These are phyloP conservation scores for Siniperca chuatsi DNA, from an alignment of 2,113 vertebrate genomes.

Conservation along the genomic window DNA sequence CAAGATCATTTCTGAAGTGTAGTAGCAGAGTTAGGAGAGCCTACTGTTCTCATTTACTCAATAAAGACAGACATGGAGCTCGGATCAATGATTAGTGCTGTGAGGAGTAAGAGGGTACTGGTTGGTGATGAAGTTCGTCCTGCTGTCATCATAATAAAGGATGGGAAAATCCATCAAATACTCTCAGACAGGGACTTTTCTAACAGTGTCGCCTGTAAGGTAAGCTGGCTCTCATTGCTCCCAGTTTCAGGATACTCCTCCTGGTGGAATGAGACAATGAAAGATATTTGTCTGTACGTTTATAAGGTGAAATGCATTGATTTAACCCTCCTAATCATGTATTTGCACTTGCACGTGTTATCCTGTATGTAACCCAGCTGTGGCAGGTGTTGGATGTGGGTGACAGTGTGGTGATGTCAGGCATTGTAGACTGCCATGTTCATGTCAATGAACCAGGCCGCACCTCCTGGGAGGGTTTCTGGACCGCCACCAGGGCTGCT, in stretches of 20 bases:
- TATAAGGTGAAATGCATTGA: background rate
- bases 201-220: slow-evolving; percentile 68
- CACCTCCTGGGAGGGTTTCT: slow-evolving; percentile 87
- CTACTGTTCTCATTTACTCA: background rate
- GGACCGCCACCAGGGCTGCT: slow-evolving; percentile 86
- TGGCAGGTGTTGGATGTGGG: slow-evolving; percentile 86
- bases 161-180: slow-evolving; percentile 83
- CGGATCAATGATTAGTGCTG: slow-evolving; percentile 74
- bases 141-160: slow-evolving; percentile 82
- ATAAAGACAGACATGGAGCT: slow-evolving; percentile 72
- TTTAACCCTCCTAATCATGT: background rate
- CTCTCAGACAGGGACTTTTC: slow-evolving; percentile 43
- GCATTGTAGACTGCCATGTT: slow-evolving; percentile 87
- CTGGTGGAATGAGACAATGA: background rate
- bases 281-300: too few relatives aligned
- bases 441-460: slow-evolving; percentile 89
- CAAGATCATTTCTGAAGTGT: background rate
- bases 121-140: slow-evolving; percentile 74
- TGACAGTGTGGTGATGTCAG: slow-evolving; percentile 87
- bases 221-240: slow-evolving; percentile 34
- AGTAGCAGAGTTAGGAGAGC: slow-evolving; percentile 1
- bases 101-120: slow-evolving; percentile 85
- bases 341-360: background rate
- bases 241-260: background rate
- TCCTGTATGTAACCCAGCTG: background rate